phyloP scores from a whole-genome alignment of 2,797 vertebrate species.

The Rhadinocentrus ornatus region DNA sequence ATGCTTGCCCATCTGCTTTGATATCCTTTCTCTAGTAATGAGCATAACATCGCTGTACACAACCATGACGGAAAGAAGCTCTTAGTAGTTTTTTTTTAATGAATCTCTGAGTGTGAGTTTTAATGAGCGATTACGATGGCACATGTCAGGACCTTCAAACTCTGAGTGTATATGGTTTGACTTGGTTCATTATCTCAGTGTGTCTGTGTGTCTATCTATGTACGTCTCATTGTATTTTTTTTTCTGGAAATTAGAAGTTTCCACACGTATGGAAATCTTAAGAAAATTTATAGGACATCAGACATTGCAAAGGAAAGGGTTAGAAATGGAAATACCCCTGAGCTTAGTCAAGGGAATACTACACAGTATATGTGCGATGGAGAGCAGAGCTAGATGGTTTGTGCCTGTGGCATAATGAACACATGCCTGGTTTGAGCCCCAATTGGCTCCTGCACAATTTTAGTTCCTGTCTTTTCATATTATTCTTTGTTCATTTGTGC shows the following conservation, averaged over 20 bases:
- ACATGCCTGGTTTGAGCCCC: conserved; percentile 61
- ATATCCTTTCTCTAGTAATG: conserved; percentile 69
- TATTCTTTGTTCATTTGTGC: conserved; percentile 42
- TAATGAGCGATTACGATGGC: conserved; percentile 50
- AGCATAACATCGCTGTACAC: conserved; percentile 60
- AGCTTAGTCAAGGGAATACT: conserved; percentile 15
- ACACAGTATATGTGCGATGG: conserved; percentile 2
- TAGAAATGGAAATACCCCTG: neutral
- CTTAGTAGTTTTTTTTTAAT: conserved; percentile 35
- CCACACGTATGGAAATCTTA: neutral
- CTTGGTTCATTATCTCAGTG: conserved; percentile 3
- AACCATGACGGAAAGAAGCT: conserved; percentile 54
- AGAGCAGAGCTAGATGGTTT: conserved; percentile 39
- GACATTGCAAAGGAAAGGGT: neutral
- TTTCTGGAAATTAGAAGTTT: conserved; percentile 6
- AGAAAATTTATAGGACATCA: neutral
- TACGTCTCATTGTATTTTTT: conserved; percentile 9
- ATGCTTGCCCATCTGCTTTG: conserved; percentile 69
- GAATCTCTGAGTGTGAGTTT: conserved; percentile 15
- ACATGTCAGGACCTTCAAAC: conserved; percentile 38
- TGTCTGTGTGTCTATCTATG: neutral
- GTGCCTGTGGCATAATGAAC: conserved; percentile 59
- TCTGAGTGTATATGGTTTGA: conserved; percentile 20
- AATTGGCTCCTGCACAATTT: conserved; percentile 48
- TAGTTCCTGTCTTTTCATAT: conserved; percentile 61